Conservation (phyloP, 2,888 invertebrate genomes). For the Yponomeuta plumbellus region DNA sequence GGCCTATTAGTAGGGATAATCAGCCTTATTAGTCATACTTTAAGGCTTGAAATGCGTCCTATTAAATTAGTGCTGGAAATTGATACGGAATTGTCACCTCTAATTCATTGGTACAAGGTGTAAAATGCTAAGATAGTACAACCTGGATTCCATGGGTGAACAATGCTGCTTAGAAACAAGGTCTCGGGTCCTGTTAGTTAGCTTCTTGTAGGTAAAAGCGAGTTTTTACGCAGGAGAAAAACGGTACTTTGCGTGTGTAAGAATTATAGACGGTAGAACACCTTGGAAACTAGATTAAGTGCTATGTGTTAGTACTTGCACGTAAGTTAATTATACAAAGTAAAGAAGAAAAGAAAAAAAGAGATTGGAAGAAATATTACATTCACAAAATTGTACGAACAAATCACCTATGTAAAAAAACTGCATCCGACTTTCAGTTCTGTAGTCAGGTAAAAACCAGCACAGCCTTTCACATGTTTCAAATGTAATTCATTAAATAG, state of each 20-base stretch:
- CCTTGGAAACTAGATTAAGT: neutral
- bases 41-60: neutral
- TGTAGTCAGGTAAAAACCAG: too few relatives aligned
- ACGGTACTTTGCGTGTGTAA: slow-evolving; percentile 1
- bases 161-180: slow-evolving; percentile 4
- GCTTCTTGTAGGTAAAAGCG: neutral
- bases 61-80: neutral
- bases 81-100: neutral
- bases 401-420: too few relatives aligned
- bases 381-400: neutral
- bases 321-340: too few relatives aligned
- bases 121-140: neutral
- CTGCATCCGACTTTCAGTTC: too few relatives aligned
- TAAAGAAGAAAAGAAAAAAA: neutral
- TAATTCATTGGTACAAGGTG: neutral
- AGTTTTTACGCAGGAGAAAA: slow-evolving; percentile 5
- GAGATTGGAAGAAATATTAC: neutral
- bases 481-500: too few relatives aligned
- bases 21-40: neutral
- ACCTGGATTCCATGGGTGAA: neutral
- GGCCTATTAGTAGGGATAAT: too few relatives aligned
- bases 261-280: neutral
- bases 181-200: slow-evolving; percentile 2
- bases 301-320: neutral
- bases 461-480: too few relatives aligned